Evolutionary conservation across 2,113 vertebrate species (phyloP).

Genomic region (Axis porcinus): DNA sequence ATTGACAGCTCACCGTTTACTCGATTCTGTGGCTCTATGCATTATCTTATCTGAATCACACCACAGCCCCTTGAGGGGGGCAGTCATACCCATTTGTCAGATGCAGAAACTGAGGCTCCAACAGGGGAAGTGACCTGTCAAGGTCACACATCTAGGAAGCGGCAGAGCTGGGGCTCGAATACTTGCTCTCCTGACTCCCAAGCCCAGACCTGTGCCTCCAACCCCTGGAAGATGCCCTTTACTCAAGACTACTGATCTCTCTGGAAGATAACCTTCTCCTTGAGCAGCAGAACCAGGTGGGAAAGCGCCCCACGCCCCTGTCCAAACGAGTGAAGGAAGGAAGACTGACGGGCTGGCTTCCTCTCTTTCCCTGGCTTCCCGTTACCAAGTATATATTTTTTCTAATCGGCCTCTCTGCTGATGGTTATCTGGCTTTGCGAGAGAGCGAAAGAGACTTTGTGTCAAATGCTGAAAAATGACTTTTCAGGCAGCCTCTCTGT

Average conservation of each 20-base stretch:
- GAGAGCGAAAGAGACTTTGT: constrained; percentile 78
- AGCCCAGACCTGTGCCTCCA: neutral
- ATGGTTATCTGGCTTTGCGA: constrained; percentile 76
- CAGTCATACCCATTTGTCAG: neutral
- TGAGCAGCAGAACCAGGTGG: rapidly evolving
- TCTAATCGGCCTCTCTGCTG: constrained; percentile 75
- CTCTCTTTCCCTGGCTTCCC: constrained; percentile 38
- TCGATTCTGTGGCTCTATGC: neutral
- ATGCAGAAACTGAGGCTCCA: neutral
- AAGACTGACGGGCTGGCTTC: neutral
- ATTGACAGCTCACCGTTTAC: rapidly evolving
- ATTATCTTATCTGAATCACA: rapidly evolving
- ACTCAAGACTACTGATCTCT: neutral
- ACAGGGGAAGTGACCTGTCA: neutral
- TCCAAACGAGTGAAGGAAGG: neutral
- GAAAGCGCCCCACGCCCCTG: rapidly evolving
- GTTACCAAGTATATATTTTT: constrained; percentile 71
- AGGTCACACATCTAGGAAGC: neutral
- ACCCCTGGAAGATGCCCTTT: neutral
- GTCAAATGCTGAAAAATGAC: constrained; percentile 81
- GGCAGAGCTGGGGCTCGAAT: neutral
- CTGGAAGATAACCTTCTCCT: neutral
- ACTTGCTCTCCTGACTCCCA: rapidly evolving
- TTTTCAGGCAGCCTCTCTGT: constrained; percentile 77
- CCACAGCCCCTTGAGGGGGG: rapidly evolving